A percentile compares a stretch with the other conserved stretches of the same genome.
Evolutionary conservation across 2,888 invertebrate species (phyloP).

Genomic region (Lasioglossum morio): DNA sequence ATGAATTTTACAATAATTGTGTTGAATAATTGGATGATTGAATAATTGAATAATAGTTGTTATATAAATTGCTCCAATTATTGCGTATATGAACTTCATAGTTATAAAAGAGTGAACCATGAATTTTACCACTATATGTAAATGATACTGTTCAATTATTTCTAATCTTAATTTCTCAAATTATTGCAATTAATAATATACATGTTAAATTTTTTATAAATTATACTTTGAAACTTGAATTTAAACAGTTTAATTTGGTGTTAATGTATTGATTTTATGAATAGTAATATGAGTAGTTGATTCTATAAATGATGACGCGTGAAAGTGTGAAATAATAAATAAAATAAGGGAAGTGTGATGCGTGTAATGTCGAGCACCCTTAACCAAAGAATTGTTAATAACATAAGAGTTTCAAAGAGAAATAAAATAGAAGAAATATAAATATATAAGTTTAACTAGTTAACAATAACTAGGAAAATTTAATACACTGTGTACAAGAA

Average conservation of each 20-base stretch:
- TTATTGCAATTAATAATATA: too few relatives aligned
- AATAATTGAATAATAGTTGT: background rate
- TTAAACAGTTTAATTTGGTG: background rate
- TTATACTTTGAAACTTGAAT: background rate
- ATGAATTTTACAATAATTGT: conserved; percentile 1
- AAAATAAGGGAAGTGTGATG: background rate
- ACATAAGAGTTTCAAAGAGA: background rate
- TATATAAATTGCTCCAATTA: conserved; percentile 1
- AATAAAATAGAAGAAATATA: background rate
- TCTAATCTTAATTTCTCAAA: background rate
- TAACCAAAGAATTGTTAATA: background rate
- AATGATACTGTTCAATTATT: background rate
- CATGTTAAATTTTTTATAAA: too few relatives aligned
- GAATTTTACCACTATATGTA: background rate
- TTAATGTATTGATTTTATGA: too few relatives aligned
- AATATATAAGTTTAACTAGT: background rate
- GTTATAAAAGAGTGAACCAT: background rate
- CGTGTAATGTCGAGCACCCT: background rate
- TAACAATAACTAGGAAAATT: background rate
- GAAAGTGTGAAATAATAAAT: background rate
- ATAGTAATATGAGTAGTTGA: background rate
- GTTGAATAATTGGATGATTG: background rate
- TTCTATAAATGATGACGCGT: background rate
- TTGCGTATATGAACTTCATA: background rate
- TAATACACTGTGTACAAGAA: background rate